These are phyloP conservation scores for Ischnura elegans DNA, from an alignment of 2,888 invertebrate genomes.

Conservation along the genomic window DNA sequence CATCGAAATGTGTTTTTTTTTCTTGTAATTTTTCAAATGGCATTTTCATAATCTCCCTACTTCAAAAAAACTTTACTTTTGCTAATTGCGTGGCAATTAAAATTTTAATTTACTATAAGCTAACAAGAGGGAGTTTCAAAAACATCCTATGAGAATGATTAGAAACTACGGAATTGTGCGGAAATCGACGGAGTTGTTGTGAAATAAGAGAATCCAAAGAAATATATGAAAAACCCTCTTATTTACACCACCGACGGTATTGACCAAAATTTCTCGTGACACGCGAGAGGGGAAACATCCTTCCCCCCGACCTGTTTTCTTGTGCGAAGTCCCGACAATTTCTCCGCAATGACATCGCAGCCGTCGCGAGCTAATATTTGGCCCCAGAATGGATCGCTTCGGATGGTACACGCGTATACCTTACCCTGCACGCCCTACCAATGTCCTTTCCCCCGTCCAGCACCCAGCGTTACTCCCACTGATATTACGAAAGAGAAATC, in stretches of 20 bases:
- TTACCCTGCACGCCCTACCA: background rate
- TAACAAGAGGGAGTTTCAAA: too few species aligned
- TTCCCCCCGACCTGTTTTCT: background rate
- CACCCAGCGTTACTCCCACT: too few species aligned
- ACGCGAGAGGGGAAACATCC: background rate
- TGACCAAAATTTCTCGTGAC: background rate
- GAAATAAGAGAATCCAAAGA: background rate
- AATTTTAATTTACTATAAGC: too few species aligned
- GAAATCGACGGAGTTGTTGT: too few species aligned
- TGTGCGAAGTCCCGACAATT: background rate
- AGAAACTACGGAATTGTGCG: too few species aligned
- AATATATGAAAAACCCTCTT: background rate
- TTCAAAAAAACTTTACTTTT: too few species aligned
- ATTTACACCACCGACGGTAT: background rate
- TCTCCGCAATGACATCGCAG: background rate
- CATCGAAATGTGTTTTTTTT: too few species aligned
- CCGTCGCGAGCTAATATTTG: conserved; percentile 6
- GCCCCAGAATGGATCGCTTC: background rate
- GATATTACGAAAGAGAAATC: too few species aligned
- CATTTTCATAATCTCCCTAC: too few species aligned
- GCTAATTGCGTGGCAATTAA: too few species aligned
- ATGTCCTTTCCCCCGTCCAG: background rate
- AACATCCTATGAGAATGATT: too few species aligned
- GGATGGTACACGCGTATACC: background rate
- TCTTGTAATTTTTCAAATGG: too few species aligned